Evolutionary conservation across 2,113 vertebrate genomes (phyloP).

Genomic region (Psittacula cyanocephala): DNA sequence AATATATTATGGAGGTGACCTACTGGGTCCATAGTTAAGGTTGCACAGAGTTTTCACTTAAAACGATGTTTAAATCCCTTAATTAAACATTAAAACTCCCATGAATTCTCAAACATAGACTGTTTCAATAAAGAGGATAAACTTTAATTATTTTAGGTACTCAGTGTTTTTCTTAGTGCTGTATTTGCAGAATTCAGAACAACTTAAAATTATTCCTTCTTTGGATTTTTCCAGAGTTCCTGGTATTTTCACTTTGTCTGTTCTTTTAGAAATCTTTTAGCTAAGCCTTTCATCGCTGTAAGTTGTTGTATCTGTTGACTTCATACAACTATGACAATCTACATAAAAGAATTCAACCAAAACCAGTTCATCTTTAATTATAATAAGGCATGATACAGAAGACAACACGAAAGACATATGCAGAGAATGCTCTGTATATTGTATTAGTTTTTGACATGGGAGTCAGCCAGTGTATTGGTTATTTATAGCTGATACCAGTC

Average conservation of each 20-base stretch:
- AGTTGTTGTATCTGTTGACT: background rate
- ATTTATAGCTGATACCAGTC: background rate
- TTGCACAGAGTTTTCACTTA: conserved; percentile 50
- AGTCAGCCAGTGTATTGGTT: background rate
- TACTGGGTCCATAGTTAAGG: conserved; percentile 13
- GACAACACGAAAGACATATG: background rate
- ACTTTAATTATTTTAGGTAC: conserved; percentile 63
- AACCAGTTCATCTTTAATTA: background rate
- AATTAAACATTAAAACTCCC: conserved; percentile 60
- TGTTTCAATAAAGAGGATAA: conserved; percentile 64
- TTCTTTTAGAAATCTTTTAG: background rate
- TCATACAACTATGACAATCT: background rate
- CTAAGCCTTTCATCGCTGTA: background rate
- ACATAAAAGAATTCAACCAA: background rate
- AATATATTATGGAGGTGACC: conserved; percentile 53
- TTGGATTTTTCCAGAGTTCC: background rate
- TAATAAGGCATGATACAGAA: background rate
- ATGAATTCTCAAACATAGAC: conserved; percentile 49
- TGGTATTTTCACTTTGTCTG: background rate
- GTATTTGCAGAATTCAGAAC: conserved; percentile 47
- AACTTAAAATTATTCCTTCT: conserved; percentile 20
- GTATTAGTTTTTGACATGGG: background rate
- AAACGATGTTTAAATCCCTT: conserved; percentile 60
- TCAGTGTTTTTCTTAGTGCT: conserved; percentile 13
- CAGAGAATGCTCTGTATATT: background rate